Evolutionary conservation across 2,797 vertebrate species (phyloP), one percentile per base, ranked within the genome.

Genomic region (Australoheros facetus): DNA sequence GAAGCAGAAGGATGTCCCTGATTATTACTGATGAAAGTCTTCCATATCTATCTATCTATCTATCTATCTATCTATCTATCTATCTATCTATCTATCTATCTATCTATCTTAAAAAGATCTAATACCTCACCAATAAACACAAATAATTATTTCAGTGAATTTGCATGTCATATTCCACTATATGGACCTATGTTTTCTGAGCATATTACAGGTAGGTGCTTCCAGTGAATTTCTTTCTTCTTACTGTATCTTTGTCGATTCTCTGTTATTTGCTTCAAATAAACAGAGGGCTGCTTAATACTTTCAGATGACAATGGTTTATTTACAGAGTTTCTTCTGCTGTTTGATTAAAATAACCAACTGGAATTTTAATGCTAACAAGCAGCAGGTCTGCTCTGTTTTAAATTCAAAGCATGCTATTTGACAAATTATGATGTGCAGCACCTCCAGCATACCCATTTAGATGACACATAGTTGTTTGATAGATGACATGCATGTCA

Each of bases 131-230:
- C 57, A 37, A 37, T 30, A 39, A 9, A 11, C 37, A 39, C 37
- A 39, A 39, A 39, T 39, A 39, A 39, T 39, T 39, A 39, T 39
- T 39, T 39, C 1, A 32, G 4, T 32, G 30, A 6, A 34, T 34
- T 2, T 8, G 2, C 7, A 37, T 37, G 34, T 37, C 34, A 37
- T 37, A 37, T 37, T 37, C 1, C 30, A 39, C 2, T 39, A 39
- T 3, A 10, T 60, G 16, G 59, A 58, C 7, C 12, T 73, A 1
- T 19, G 37, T 7, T 62, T 39, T 42, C 3, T 53, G 14, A 39
- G 39, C 11, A 13, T 51, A 19, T 77, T 78, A 4, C 66, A 83
- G 78, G 78, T 83, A 83, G 70, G 78, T 70, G 48, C 72, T 81
- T n/a, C 71, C 66, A 39, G 1, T 54, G 55, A 62, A 11, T n/a